These are phyloP conservation scores for Solea senegalensis DNA, from an alignment of 2,113 vertebrate species.

Conservation along the genomic window DNA sequence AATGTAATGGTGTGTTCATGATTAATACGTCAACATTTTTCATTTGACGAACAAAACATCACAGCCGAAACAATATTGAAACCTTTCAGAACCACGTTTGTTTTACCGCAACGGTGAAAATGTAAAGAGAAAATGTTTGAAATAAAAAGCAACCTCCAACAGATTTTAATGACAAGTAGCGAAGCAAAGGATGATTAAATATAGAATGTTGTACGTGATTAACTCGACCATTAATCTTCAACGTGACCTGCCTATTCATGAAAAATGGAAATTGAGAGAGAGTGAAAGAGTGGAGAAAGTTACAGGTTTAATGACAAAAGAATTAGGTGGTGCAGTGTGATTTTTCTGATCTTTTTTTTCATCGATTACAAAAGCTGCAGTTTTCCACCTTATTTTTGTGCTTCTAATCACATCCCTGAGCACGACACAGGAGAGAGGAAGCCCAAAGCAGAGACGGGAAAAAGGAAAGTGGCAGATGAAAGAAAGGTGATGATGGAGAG, in stretches of 20 bases:
- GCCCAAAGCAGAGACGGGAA: constrained; percentile 40
- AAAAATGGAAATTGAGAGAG: constrained; percentile 52
- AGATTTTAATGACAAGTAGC: constrained; percentile 39
- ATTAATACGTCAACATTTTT: background rate
- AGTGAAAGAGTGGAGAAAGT: background rate
- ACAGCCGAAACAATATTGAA: background rate
- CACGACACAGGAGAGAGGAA: constrained; percentile 41
- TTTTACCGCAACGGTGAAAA: constrained; percentile 2
- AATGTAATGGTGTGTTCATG: background rate
- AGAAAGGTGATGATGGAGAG: constrained; percentile 45
- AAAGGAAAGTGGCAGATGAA: constrained; percentile 50
- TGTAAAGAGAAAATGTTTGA: background rate
- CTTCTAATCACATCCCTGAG: constrained; percentile 50
- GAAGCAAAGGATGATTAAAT: constrained; percentile 58
- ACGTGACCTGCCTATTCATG: constrained; percentile 65
- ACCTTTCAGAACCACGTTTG: background rate
- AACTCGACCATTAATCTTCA: constrained; percentile 65
- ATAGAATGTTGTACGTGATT: constrained; percentile 57
- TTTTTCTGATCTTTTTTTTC: constrained; percentile 6
- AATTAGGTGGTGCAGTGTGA: background rate
- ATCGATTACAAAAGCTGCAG: background rate
- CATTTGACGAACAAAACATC: background rate
- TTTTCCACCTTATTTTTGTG: background rate
- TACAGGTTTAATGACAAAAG: background rate
- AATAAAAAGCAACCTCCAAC: constrained; percentile 8